Base-by-base conservation (phyloP, 2,888 invertebrate genomes). In the Caenorhabditis sp. region DNA sequence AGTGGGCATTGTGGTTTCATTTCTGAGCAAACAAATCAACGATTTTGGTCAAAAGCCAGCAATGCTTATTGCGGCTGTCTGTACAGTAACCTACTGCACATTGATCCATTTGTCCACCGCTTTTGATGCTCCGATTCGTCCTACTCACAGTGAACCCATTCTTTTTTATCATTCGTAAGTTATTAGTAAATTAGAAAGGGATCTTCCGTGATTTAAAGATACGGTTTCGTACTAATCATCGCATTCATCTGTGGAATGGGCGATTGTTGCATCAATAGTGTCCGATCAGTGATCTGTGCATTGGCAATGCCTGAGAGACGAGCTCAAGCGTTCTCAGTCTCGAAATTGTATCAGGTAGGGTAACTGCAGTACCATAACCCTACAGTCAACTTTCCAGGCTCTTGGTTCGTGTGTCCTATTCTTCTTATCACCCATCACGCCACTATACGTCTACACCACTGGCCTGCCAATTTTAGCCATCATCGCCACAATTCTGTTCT, bases 341-440 rank as follows among this genome's bases (percentile, higher is more conserved):
- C 87, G 6, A 87, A 87, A 56, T 79, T 87, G 44, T 87, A 85
- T 64, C 87, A 81, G 80, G 85, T 84, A 18, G 18, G 35, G 9
- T 28, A 50, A 8, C 50, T 50, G 50, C 3, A 50, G 44, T 24
- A 35, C 35, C 18, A 22, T 35, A 32, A 58, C 1, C 26, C 24
- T 53, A 24, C 26, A 24, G 51, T 53, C 6, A 4, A 24, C 26
- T 15, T 76, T 76, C 40, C 67, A 80, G 70, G 61, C 80, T 3
- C 26, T 80, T 0, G 72, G 72, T 20, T 53, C 80, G 0, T 80
- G 80, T 40, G 20, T 80, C 15, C 50, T 80, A 8, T 80, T 80
- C 56, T 80, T 80, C 62, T 15, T 62, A 5, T 53, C 61, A n/a
- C 68, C 80, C 35, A 55, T 68, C 8, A 62, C 62, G 55, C 55